Evolutionary conservation across 2,113 vertebrate species (phyloP).

Genomic region (Okapia johnstoni): DNA sequence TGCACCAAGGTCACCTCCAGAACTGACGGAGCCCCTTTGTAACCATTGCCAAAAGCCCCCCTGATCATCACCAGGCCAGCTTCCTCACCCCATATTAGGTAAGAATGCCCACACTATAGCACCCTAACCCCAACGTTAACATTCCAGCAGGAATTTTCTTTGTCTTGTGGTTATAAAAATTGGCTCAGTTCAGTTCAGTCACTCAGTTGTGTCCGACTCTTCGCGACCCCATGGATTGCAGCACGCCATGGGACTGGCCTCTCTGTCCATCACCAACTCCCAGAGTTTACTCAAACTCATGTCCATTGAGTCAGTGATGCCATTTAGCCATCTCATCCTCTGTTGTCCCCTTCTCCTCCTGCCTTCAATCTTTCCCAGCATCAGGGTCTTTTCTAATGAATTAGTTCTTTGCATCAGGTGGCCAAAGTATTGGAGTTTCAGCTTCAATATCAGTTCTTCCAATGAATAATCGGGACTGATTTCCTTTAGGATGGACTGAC

Average conservation of each 20-base stretch:
- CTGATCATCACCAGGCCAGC: neutral
- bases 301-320: neutral
- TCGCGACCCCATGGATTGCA: neutral
- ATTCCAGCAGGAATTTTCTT: neutral
- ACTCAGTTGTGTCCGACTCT: fast-evolving
- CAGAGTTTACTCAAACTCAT: neutral
- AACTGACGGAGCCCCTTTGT: neutral
- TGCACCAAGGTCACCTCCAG: neutral
- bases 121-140: neutral
- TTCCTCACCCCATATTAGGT: neutral
- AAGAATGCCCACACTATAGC: neutral
- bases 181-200: neutral
- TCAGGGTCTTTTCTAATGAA: neutral
- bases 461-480: neutral
- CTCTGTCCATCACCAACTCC: neutral
- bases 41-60: neutral
- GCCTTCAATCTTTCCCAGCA: neutral
- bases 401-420: neutral
- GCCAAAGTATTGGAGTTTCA: neutral
- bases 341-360: neutral
- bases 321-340: neutral
- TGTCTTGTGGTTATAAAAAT: neutral
- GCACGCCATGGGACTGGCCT: neutral
- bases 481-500: neutral
- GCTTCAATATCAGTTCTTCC: neutral